Evolutionary conservation across 2,797 vertebrate species (phyloP).

Genomic region (Botia kubotai): DNA sequence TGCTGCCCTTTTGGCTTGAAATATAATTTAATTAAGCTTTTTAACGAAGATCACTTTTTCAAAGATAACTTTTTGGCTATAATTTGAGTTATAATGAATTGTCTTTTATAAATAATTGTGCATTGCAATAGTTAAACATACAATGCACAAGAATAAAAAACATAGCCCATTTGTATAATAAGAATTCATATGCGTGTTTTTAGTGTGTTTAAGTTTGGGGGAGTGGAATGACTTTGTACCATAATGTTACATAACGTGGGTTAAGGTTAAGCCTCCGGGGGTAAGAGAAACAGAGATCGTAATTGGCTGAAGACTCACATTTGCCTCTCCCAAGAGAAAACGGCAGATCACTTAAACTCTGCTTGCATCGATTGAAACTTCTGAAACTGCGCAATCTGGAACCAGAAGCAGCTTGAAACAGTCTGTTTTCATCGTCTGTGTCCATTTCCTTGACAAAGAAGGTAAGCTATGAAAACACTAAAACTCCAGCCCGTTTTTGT

Average conservation of each 20-base stretch:
- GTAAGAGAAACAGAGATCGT: conserved; percentile 11
- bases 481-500: not conserved
- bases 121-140: too few relatives aligned
- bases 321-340: conserved; percentile 29
- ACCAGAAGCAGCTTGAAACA: conserved; percentile 29
- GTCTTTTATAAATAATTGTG: too few relatives aligned
- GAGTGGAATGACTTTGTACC: conserved; percentile 3
- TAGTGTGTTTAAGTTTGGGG: conserved; percentile 8
- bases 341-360: conserved; percentile 50
- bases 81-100: too few relatives aligned
- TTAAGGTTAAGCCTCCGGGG: conserved; percentile 12
- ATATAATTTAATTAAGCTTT: too few relatives aligned
- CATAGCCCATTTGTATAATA: not conserved
- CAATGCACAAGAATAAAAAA: too few relatives aligned
- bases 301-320: conserved; percentile 40
- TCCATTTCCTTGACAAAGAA: not conserved
- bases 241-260: conserved; percentile 28
- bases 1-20: too few relatives aligned
- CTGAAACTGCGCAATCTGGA: conserved; percentile 44
- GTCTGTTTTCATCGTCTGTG: not conserved
- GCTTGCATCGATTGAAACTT: not conserved
- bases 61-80: too few relatives aligned
- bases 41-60: too few relatives aligned
- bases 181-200: not conserved
- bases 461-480: conserved; percentile 17